Evolutionary conservation across 2,888 invertebrate species (phyloP).

Genomic region (Sinohyriopsis cumingii): DNA sequence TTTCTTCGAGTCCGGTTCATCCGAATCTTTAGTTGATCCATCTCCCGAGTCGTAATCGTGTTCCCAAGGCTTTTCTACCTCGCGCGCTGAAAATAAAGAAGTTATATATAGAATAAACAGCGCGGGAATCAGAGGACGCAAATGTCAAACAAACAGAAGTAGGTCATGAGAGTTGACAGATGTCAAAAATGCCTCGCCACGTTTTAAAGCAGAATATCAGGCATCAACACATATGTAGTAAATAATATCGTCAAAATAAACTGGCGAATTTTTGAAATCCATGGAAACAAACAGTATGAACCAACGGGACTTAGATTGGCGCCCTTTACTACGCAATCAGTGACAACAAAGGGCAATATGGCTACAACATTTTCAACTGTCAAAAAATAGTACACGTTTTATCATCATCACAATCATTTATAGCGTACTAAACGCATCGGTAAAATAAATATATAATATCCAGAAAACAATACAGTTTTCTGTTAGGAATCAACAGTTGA

Average conservation of each 20-base stretch:
- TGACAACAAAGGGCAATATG: constrained; percentile 4
- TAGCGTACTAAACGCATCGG: neutral
- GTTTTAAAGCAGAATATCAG: neutral
- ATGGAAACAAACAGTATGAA: neutral
- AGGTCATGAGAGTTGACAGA: constrained; percentile 25
- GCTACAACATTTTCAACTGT: constrained; percentile 1
- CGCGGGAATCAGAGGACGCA: constrained; percentile 35
- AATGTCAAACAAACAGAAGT: constrained; percentile 22
- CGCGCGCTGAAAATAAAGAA: constrained; percentile 44
- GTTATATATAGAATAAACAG: constrained; percentile 14
- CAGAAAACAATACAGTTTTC: neutral
- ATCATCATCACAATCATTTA: neutral
- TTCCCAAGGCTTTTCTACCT: constrained; percentile 49
- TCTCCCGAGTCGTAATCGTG: constrained; percentile 39
- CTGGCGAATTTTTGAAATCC: too few species aligned
- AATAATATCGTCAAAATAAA: neutral
- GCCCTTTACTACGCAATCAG: neutral
- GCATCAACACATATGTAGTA: neutral
- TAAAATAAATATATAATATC: neutral
- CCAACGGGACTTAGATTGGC: neutral
- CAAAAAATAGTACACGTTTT: constrained; percentile 4
- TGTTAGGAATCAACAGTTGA: constrained; percentile 28
- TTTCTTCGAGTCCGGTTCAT: constrained; percentile 77
- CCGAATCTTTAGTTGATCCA: constrained; percentile 19
- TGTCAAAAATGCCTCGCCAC: neutral